These are phyloP conservation scores for Heliothis virescens DNA, from an alignment of 1,140 invertebrate species.

Conservation along the genomic window DNA sequence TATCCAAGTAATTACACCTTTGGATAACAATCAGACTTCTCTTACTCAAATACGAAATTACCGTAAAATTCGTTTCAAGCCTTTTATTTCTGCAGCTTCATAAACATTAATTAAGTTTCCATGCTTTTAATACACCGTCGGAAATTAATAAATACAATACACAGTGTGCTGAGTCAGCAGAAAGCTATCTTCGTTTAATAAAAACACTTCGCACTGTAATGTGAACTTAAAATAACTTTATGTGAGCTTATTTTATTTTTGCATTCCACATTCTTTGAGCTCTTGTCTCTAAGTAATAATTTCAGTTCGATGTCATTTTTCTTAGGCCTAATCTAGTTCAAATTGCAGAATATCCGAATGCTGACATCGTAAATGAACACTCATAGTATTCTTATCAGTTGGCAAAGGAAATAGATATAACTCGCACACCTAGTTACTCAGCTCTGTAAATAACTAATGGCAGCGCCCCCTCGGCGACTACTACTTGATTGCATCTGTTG, in stretches of 20 bases:
- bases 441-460: slow-evolving; percentile 48
- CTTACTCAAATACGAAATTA: slow-evolving; percentile 59
- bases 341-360: slow-evolving; percentile 34
- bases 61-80: slow-evolving; percentile 56
- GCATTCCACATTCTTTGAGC: too few species aligned
- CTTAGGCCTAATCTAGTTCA: slow-evolving; percentile 22
- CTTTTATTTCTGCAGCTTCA: slow-evolving; percentile 13
- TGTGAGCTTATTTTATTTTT: too few species aligned
- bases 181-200: background rate
- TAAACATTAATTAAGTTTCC: slow-evolving; percentile 14
- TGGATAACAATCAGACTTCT: slow-evolving; percentile 57
- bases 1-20: slow-evolving; percentile 71
- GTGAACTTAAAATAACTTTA: too few species aligned
- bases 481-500: slow-evolving; percentile 61
- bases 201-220: background rate
- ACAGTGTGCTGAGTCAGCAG: slow-evolving; percentile 3
- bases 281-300: background rate
- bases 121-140: slow-evolving; percentile 15
- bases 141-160: background rate
- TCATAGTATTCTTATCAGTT: slow-evolving; percentile 35
- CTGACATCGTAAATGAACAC: slow-evolving; percentile 36
- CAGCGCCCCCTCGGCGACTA: slow-evolving; percentile 43
- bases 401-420: slow-evolving; percentile 27
- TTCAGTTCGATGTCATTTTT: slow-evolving; percentile 13
- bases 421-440: slow-evolving; percentile 28